phyloP scores from a whole-genome alignment of 2,888 invertebrate species.

The Eupeodes latifasciatus region DNA sequence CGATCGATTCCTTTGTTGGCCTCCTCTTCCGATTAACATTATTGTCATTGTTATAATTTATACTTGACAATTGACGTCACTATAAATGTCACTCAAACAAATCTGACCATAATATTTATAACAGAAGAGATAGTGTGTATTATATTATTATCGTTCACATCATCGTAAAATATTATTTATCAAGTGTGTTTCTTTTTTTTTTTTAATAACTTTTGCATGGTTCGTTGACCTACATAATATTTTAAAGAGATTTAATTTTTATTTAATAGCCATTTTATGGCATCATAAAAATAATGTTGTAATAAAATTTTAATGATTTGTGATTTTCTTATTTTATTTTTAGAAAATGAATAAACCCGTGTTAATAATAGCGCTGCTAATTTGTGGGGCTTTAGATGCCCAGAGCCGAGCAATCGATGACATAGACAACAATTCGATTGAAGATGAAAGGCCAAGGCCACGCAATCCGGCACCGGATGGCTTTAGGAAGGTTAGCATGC shows the following conservation, averaged over 20 bases:
- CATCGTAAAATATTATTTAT: slow-evolving; percentile 46
- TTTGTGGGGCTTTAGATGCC: slow-evolving; percentile 80
- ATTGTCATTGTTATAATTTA: slow-evolving; percentile 24
- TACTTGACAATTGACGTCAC: slow-evolving; percentile 68
- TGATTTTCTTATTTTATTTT: slow-evolving; percentile 73
- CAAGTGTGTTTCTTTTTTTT: slow-evolving; percentile 21
- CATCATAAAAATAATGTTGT: slow-evolving; percentile 61
- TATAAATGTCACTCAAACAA: slow-evolving; percentile 55
- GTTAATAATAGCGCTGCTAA: slow-evolving; percentile 82
- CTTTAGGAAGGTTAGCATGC: slow-evolving; percentile 85
- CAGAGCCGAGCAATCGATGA: slow-evolving; percentile 82
- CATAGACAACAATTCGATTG: slow-evolving; percentile 82
- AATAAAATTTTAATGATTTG: slow-evolving; percentile 53
- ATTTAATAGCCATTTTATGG: slow-evolving; percentile 52
- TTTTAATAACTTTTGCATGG: slow-evolving; percentile 39
- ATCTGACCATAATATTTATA: background rate
- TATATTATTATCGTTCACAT: slow-evolving; percentile 46
- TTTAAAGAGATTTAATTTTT: slow-evolving; percentile 19
- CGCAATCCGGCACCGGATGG: slow-evolving; percentile 81
- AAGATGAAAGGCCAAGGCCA: slow-evolving; percentile 72
- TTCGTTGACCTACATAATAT: slow-evolving; percentile 67
- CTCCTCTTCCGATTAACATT: slow-evolving; percentile 3
- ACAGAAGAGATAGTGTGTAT: background rate
- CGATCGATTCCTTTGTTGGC: slow-evolving; percentile 50
- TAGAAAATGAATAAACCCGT: slow-evolving; percentile 84